Conservation (phyloP, 2,797 vertebrate species). For the Cryptoblepharus egeriae region DNA sequence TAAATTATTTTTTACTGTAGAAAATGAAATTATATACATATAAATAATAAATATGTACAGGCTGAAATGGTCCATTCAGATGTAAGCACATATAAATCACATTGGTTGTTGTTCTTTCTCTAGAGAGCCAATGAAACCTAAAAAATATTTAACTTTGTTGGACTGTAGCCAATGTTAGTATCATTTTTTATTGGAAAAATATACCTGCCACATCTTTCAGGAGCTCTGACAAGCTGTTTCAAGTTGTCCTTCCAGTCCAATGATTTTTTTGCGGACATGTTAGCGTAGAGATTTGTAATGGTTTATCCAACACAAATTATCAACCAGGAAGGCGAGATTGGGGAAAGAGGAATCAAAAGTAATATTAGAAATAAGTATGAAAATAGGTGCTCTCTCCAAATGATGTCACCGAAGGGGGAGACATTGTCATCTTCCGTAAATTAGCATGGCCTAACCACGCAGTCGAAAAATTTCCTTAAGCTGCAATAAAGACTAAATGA, state of each 20-base stretch:
- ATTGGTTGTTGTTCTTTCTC: neutral
- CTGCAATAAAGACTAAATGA: conserved; percentile 85
- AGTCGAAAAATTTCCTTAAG: conserved; percentile 84
- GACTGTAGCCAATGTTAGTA: neutral
- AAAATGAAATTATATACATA: conserved; percentile 41
- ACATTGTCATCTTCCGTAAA: conserved; percentile 84
- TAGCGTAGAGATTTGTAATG: conserved; percentile 62
- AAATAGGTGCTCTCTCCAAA: conserved; percentile 69
- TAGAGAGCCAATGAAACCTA: neutral
- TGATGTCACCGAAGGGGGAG: conserved; percentile 79
- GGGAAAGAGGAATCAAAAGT: conserved; percentile 47
- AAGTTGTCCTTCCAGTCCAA: neutral
- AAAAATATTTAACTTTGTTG: neutral
- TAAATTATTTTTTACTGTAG: conserved; percentile 38
- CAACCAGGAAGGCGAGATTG: neutral
- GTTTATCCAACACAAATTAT: conserved; percentile 41
- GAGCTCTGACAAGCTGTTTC: neutral
- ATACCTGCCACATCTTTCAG: neutral
- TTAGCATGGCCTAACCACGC: conserved; percentile 82
- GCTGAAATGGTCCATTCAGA: neutral
- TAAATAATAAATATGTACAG: conserved; percentile 48
- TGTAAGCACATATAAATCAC: neutral
- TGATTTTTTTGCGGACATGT: conserved; percentile 36
- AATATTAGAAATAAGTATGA: conserved; percentile 70
- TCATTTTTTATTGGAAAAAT: neutral